Evolutionary conservation across 1,140 invertebrate species (phyloP).

Genomic region (Spodoptera frugiperda): DNA sequence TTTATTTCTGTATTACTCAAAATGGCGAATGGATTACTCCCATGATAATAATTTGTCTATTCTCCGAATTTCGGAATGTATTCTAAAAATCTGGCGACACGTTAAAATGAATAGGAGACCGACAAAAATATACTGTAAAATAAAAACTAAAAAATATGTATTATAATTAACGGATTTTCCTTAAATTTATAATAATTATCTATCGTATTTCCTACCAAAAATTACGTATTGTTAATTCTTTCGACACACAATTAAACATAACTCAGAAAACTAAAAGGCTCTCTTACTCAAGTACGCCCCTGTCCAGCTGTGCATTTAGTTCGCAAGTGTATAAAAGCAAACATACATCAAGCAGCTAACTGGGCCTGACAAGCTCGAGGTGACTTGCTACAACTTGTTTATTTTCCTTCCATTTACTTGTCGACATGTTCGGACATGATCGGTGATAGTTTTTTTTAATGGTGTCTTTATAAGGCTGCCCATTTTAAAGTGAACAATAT

Average conservation of each 20-base stretch:
- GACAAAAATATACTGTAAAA: no score
- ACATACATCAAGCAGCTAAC: conserved; percentile 55
- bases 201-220: no score
- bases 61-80: neutral
- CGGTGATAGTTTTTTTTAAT: neutral
- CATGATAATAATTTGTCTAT: neutral
- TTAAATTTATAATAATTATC: no score
- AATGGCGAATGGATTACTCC: neutral
- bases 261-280: neutral
- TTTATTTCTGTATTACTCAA: neutral
- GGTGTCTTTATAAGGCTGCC: neutral
- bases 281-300: conserved; percentile 19
- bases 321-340: conserved; percentile 48
- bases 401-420: conserved; percentile 41
- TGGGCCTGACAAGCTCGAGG: conserved; percentile 47
- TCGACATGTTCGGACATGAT: conserved; percentile 16
- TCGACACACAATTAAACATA: no score
- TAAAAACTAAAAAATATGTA: no score
- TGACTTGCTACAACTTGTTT: conserved; percentile 42
- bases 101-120: no score
- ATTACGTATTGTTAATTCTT: no score
- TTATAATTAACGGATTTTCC: no score
- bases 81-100: no score
- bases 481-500: neutral
- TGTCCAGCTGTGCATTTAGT: conserved; percentile 47